Percentiles rank a stretch among this genome's conserved stretches.
These are phyloP conservation scores for Tinea semifulvella DNA, from an alignment of 2,888 invertebrate species.

Conservation along the genomic window DNA sequence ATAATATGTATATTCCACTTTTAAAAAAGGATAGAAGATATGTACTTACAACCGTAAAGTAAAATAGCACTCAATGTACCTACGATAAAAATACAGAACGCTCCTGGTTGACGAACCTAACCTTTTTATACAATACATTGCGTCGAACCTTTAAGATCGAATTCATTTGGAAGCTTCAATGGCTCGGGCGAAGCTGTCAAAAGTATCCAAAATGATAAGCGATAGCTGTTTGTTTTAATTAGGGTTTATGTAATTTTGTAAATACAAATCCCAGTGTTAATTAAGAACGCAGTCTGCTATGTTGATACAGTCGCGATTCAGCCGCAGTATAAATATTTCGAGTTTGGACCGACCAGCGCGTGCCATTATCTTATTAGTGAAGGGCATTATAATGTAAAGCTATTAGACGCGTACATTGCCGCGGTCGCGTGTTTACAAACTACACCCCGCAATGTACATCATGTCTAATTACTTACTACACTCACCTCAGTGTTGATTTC, in stretches of 20 bases:
- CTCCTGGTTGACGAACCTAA: too few relatives aligned
- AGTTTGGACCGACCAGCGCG: slow-evolving; percentile 30
- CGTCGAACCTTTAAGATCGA: too few relatives aligned
- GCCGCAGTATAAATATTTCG: slow-evolving; percentile 60
- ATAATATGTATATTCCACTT: too few relatives aligned
- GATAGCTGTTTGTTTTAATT: not conserved
- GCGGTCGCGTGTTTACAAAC: not conserved
- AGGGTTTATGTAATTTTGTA: not conserved
- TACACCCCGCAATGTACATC: slow-evolving; percentile 9
- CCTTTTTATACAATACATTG: too few relatives aligned
- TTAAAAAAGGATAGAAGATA: too few relatives aligned
- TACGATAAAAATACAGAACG: too few relatives aligned
- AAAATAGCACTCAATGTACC: too few relatives aligned
- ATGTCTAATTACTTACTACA: slow-evolving; percentile 3
- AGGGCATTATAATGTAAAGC: slow-evolving; percentile 54
- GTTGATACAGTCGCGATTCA: slow-evolving; percentile 52
- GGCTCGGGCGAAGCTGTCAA: too few relatives aligned
- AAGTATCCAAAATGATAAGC: too few relatives aligned
- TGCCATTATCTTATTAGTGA: slow-evolving; percentile 60
- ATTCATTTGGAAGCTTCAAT: too few relatives aligned
- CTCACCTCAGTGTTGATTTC: slow-evolving; percentile 5
- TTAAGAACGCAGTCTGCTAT: slow-evolving; percentile 20
- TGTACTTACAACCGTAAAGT: too few relatives aligned
- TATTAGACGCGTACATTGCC: slow-evolving; percentile 30
- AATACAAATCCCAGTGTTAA: not conserved